Conservation (phyloP, 2,797 vertebrate species). For the Phoxinus dragarum region DNA sequence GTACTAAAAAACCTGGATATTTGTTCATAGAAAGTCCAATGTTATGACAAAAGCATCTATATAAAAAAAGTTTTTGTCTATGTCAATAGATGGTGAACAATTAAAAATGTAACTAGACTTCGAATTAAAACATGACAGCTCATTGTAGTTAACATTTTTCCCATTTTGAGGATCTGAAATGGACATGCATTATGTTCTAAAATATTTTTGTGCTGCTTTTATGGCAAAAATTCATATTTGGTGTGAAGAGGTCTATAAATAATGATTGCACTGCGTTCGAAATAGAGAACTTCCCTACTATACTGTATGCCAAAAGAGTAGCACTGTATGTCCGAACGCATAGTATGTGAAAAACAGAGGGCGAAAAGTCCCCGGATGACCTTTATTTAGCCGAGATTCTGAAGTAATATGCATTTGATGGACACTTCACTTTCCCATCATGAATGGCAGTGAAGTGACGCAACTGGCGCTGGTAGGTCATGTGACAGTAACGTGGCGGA, state of each 20-base stretch:
- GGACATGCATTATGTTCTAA: not conserved
- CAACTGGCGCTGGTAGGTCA: too few relatives aligned
- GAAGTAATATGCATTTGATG: not conserved
- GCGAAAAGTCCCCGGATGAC: not conserved
- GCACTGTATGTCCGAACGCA: not conserved
- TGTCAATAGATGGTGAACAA: not conserved
- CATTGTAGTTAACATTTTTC: not conserved
- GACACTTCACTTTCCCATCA: not conserved
- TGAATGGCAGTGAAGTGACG: too few relatives aligned
- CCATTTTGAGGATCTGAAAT: not conserved
- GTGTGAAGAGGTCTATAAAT: not conserved
- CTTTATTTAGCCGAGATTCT: not conserved
- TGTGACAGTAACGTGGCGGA: not conserved
- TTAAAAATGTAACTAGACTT: not conserved
- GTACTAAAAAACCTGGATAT: conserved; percentile 67
- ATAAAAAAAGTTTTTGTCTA: not conserved
- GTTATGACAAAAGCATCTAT: not conserved
- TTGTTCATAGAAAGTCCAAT: too few relatives aligned
- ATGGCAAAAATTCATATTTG: not conserved
- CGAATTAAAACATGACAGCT: not conserved
- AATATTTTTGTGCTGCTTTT: not conserved
- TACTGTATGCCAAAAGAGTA: not conserved
- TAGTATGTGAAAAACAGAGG: not conserved
- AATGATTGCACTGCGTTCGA: not conserved
- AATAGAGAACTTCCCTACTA: not conserved